Evolutionary conservation across 2,888 invertebrate genomes (phyloP), one percentile per base, ranked within the genome.

Genomic region (Tachystola acroxantha): DNA sequence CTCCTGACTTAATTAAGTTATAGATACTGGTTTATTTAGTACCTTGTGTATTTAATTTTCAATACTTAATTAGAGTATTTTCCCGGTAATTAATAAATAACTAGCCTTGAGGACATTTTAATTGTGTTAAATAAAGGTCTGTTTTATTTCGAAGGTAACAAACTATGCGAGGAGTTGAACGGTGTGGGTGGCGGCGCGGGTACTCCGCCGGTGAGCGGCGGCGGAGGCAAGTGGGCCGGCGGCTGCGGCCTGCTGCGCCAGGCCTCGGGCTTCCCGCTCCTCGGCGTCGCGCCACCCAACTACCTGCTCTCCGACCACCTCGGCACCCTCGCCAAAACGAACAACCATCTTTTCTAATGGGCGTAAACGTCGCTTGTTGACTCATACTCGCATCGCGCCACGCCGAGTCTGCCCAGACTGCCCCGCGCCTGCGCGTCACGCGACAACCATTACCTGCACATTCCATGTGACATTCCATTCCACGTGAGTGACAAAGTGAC

Each of bases 341-440:
- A 90, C 69, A 90, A 90, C 73, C 90, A 90, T 74, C 84, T 90
- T 68, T 90, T 90, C 81, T 90, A 90, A 89, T 86, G 71, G 74
- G 68, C 60, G 65, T 66, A 69, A 57, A 43, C 45, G 57, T 53
- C 53, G 57, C 54, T 43, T 40, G 46, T 49, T 50, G 53, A 52
- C 52, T 14, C 32, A 16, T 16, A 22, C 14, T n/a, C 10, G 10
- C 29, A n/a, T 16, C 16, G 16, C 29, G 29, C 29, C 29, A 14
- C 11, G 9, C 14, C 2, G 25, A 14, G 25, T 25, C 1, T 7
- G 32, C 22, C n/a, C 12, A 12, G 22, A 5, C 24, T 24, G 22
- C 28, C 10, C 9, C 38, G 26, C 37, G 39, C 36, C 24, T 25
- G 27, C 40, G 26, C 37, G 40, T 22, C 30, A 28, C 42, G 31